Conservation (phyloP, 2,113 vertebrate genomes). For the Xiphophorus maculatus region DNA sequence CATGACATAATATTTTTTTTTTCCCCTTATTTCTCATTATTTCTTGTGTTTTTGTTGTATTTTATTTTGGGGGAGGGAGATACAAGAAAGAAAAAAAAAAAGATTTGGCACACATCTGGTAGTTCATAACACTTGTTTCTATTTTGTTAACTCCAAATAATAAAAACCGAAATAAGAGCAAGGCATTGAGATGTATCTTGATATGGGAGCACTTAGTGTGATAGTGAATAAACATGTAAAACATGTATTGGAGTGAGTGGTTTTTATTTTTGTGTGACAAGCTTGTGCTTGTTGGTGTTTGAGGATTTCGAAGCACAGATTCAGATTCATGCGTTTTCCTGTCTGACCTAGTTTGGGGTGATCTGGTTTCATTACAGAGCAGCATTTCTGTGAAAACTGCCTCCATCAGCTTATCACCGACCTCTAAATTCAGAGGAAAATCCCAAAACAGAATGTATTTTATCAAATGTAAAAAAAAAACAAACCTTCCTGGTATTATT, state of each 20-base stretch:
- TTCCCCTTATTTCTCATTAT: constrained; percentile 27
- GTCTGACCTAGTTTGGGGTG: constrained; percentile 13
- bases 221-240: constrained; percentile 84
- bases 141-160: constrained; percentile 78
- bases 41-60: constrained; percentile 52
- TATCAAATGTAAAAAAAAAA: too few species aligned
- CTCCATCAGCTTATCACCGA: constrained; percentile 22
- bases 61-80: constrained; percentile 23
- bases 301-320: not conserved
- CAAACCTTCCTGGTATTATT: too few species aligned
- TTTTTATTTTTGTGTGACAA: not conserved
- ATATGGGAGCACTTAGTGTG: constrained; percentile 85
- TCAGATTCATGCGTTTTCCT: constrained; percentile 6
- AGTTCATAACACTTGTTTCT: constrained; percentile 80
- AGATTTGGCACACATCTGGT: constrained; percentile 66
- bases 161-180: constrained; percentile 71
- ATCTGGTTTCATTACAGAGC: constrained; percentile 29
- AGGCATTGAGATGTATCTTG: constrained; percentile 77
- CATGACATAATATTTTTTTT: constrained; percentile 63
- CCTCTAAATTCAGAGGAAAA: not conserved
- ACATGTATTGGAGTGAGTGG: constrained; percentile 23
- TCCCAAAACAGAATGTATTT: not conserved
- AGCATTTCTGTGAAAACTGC: constrained; percentile 30
- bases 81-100: constrained; percentile 7
- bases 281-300: not conserved